Conservation (phyloP, 2,113 vertebrate genomes). For the Hucho hucho region DNA sequence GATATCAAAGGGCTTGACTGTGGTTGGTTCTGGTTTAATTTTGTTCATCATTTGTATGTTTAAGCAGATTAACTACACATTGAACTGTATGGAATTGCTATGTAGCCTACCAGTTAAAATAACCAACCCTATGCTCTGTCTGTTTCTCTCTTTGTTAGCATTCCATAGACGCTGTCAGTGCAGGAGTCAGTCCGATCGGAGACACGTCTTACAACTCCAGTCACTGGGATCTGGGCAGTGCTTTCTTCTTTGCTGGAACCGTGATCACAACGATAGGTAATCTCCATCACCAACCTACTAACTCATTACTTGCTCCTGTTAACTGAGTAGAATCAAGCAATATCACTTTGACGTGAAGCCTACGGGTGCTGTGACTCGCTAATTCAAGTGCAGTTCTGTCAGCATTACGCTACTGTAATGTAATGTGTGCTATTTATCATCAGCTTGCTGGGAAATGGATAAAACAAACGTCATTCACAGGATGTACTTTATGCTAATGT, state of each 20-base stretch:
- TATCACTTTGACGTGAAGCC: not conserved
- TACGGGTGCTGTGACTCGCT: not conserved
- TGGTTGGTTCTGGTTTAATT: not conserved
- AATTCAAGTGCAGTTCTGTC: not conserved
- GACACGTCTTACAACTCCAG: conserved; percentile 87
- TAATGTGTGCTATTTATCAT: not conserved
- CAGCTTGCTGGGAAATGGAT: not conserved
- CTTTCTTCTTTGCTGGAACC: conserved; percentile 98
- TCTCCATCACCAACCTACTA: not conserved
- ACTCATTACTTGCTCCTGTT: not conserved
- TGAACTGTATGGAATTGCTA: too few relatives aligned
- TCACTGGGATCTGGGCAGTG: conserved; percentile 94
- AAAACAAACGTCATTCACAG: not conserved
- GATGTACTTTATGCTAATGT: not conserved
- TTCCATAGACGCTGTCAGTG: conserved; percentile 87
- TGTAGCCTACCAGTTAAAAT: not conserved
- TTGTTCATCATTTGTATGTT: not conserved
- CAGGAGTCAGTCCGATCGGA: conserved; percentile 92
- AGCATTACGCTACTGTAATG: not conserved
- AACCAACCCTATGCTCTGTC: not conserved
- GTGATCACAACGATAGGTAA: conserved; percentile 98
- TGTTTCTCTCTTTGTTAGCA: conserved; percentile 74
- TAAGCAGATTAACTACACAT: too few relatives aligned
- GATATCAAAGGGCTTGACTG: not conserved
- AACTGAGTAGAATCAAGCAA: not conserved